A percentile compares a stretch with the other conserved stretches of the same genome.
phyloP scores from a whole-genome alignment of 2,888 invertebrate genomes.

The Schrankia costaestrigalis region DNA sequence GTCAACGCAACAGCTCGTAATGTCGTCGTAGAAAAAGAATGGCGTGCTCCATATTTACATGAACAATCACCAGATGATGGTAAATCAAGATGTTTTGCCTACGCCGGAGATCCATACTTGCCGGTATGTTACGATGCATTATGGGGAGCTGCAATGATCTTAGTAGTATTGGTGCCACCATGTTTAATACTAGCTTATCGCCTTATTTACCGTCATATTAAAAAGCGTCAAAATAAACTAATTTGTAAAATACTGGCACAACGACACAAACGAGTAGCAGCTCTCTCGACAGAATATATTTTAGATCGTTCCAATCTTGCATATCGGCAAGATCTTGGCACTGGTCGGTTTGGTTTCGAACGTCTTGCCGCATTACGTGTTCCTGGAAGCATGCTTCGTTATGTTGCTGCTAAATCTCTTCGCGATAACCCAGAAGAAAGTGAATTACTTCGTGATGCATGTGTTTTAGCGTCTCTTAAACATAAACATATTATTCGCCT shows the following conservation, averaged over 20 bases:
- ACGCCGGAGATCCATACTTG: conserved; percentile 58
- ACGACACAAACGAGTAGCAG: conserved; percentile 26
- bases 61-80: conserved; percentile 22
- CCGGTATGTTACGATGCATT: conserved; percentile 82
- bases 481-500: conserved; percentile 92
- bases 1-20: conserved; percentile 7
- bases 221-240: conserved; percentile 22
- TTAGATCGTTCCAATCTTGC: conserved; percentile 38
- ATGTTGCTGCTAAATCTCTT: conserved; percentile 91
- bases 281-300: conserved; percentile 29
- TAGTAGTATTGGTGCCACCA: conserved; percentile 55
- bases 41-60: background rate
- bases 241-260: conserved; percentile 33
- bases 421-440: conserved; percentile 90
- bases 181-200: conserved; percentile 12
- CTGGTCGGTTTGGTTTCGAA: conserved; percentile 56
- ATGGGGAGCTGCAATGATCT: conserved; percentile 39
- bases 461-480: conserved; percentile 91
- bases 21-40: conserved; percentile 2
- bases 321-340: conserved; percentile 46
- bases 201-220: conserved; percentile 27
- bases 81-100: conserved; percentile 8
- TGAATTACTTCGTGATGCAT: conserved; percentile 87
- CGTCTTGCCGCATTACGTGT: conserved; percentile 42
- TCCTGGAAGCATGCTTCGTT: conserved; percentile 55